A percentile compares a stretch with the other conserved stretches of the same genome.
These are phyloP conservation scores for Alitta virens DNA, from an alignment of 2,888 invertebrate genomes.

Conservation along the genomic window DNA sequence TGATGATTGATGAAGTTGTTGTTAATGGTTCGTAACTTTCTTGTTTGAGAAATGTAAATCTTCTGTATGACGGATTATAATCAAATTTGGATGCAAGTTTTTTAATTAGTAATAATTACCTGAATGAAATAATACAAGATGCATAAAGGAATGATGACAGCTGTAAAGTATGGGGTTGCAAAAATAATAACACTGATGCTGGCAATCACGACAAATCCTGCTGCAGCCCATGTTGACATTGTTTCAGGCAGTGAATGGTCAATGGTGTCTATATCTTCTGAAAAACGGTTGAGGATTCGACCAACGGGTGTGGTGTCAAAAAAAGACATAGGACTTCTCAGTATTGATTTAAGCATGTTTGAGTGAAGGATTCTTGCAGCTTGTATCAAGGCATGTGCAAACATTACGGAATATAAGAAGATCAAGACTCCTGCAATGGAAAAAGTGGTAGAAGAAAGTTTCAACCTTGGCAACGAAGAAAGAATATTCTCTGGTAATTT, in stretches of 20 bases:
- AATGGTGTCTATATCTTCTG: slow-evolving; percentile 82
- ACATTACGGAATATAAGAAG: slow-evolving; percentile 24
- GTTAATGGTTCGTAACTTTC: too few relatives aligned
- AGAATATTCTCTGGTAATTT: background rate
- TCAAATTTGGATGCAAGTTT: too few relatives aligned
- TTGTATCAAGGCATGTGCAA: slow-evolving; percentile 21
- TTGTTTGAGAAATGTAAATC: too few relatives aligned
- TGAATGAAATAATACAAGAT: slow-evolving; percentile 83
- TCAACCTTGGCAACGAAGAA: too few relatives aligned
- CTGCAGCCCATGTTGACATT: slow-evolving; percentile 85
- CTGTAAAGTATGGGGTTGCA: slow-evolving; percentile 82
- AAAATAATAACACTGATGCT: slow-evolving; percentile 74
- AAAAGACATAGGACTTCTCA: slow-evolving; percentile 46
- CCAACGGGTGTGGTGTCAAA: slow-evolving; percentile 47
- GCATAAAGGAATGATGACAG: slow-evolving; percentile 81
- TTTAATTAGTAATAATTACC: too few relatives aligned
- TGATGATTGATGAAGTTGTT: too few relatives aligned
- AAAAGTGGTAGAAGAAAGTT: slow-evolving; percentile 34
- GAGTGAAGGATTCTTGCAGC: slow-evolving; percentile 25
- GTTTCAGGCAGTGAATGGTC: slow-evolving; percentile 94
- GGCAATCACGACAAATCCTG: slow-evolving; percentile 77
- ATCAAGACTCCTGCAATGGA: slow-evolving; percentile 31
- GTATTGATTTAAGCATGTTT: slow-evolving; percentile 21
- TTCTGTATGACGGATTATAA: too few relatives aligned
- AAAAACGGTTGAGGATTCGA: slow-evolving; percentile 61